These are phyloP conservation scores for Hirundichthys speculiger DNA, from an alignment of 2,113 vertebrate genomes.

Conservation along the genomic window DNA sequence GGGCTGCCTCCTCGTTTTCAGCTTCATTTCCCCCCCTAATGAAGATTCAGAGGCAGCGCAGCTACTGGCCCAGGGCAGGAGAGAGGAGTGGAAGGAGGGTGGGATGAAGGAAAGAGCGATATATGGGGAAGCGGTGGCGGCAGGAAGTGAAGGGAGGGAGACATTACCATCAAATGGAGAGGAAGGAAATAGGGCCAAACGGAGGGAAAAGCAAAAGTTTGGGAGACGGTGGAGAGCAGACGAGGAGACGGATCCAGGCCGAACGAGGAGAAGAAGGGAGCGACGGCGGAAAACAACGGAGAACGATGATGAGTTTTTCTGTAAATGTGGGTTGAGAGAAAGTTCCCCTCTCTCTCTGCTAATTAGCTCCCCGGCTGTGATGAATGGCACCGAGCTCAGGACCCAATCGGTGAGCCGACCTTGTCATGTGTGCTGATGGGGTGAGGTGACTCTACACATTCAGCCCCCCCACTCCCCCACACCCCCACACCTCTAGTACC, in stretches of 20 bases:
- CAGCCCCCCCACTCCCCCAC: constrained; percentile 27
- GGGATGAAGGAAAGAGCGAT: constrained; percentile 25
- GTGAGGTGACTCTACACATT: constrained; percentile 47
- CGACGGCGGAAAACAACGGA: constrained; percentile 1
- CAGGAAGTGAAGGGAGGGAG: constrained; percentile 25
- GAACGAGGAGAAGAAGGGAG: constrained; percentile 2
- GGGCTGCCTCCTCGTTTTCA: constrained; percentile 82
- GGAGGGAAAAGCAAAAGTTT: constrained; percentile 11
- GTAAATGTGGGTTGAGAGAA: constrained; percentile 44
- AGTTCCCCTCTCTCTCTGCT: constrained; percentile 52
- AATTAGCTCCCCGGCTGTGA: constrained; percentile 74
- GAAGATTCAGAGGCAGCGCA: constrained; percentile 82
- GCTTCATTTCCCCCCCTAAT: constrained; percentile 85
- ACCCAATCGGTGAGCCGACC: constrained; percentile 71
- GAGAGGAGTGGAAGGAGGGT: constrained; percentile 20
- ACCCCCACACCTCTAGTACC: constrained; percentile 51
- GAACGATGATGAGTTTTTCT: constrained; percentile 33
- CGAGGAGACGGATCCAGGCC: not conserved
- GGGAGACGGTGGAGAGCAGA: not conserved
- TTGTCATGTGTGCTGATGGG: constrained; percentile 77
- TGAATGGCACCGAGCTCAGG: constrained; percentile 72
- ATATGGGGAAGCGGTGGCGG: constrained; percentile 31
- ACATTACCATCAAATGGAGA: constrained; percentile 18
- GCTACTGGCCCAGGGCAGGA: constrained; percentile 60
- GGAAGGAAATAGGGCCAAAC: constrained; percentile 1